Evolutionary conservation across 2,113 vertebrate genomes (phyloP).

Genomic region (Carassius auratus): DNA sequence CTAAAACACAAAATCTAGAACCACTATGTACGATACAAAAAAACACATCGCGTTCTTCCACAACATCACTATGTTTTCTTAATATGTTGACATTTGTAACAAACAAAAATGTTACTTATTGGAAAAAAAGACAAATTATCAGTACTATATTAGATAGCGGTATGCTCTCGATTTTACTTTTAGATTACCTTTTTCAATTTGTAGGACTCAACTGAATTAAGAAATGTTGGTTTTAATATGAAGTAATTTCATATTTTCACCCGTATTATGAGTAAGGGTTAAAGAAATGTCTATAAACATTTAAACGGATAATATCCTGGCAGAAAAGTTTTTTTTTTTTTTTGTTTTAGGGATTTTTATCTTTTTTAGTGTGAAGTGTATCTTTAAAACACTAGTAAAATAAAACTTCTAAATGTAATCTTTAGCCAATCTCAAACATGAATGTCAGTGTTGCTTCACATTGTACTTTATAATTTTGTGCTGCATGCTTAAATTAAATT

Average conservation of each 20-base stretch:
- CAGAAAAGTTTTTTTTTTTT: not conserved
- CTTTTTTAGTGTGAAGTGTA: not conserved
- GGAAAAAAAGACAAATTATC: not conserved
- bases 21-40: not conserved
- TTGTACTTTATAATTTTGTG: not conserved
- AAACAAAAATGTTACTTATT: not conserved
- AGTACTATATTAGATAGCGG: too few relatives aligned
- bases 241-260: not conserved
- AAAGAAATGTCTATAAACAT: not conserved
- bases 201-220: not conserved
- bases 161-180: not conserved
- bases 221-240: not conserved
- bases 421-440: not conserved
- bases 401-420: not conserved
- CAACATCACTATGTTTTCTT: not conserved
- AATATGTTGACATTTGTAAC: not conserved
- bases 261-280: too few relatives aligned
- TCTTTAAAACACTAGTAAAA: not conserved
- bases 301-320: not conserved
- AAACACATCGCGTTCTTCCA: not conserved
- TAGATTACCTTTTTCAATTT: not conserved
- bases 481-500: not conserved
- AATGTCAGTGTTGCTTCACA: not conserved
- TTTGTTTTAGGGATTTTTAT: not conserved
- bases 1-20: not conserved